Conservation (phyloP, 2,888 invertebrate species). For the Steromphala cineraria region DNA sequence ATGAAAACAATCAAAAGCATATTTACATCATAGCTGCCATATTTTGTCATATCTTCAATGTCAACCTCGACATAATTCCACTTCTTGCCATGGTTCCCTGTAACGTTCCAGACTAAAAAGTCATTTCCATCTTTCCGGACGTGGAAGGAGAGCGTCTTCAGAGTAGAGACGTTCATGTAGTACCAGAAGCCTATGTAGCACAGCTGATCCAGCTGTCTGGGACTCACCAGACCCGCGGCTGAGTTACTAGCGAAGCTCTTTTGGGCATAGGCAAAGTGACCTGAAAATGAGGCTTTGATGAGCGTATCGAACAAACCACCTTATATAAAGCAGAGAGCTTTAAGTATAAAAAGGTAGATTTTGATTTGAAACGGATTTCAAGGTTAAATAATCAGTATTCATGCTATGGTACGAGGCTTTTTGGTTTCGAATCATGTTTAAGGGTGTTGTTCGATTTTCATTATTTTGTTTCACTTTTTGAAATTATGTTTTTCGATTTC, state of each 20-base stretch:
- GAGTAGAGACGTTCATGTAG: slow-evolving; percentile 6
- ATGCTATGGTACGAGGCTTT: too few species aligned
- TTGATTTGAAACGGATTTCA: too few species aligned
- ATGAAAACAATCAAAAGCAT: not conserved
- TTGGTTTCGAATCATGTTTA: too few species aligned
- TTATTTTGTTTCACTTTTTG: too few species aligned
- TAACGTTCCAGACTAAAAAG: not conserved
- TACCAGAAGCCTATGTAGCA: slow-evolving; percentile 17
- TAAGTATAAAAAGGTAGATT: too few species aligned
- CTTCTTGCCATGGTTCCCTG: not conserved
- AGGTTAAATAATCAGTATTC: too few species aligned
- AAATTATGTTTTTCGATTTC: too few species aligned
- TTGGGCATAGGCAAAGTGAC: slow-evolving; percentile 17
- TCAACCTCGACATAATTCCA: slow-evolving; percentile 9
- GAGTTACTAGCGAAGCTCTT: not conserved
- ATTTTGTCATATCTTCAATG: not conserved
- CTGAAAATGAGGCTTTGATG: not conserved
- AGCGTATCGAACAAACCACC: too few species aligned
- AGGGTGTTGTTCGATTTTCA: too few species aligned
- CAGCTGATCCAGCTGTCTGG: not conserved
- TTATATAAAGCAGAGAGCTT: too few species aligned
- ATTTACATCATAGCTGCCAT: slow-evolving; percentile 12
- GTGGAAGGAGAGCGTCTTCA: not conserved
- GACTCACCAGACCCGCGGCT: not conserved
- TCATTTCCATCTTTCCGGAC: not conserved